Percentiles rank a stretch among this genome's conserved stretches.
phyloP scores from a whole-genome alignment of 2,797 vertebrate genomes.

The Petrocephalus schoutedeni region DNA sequence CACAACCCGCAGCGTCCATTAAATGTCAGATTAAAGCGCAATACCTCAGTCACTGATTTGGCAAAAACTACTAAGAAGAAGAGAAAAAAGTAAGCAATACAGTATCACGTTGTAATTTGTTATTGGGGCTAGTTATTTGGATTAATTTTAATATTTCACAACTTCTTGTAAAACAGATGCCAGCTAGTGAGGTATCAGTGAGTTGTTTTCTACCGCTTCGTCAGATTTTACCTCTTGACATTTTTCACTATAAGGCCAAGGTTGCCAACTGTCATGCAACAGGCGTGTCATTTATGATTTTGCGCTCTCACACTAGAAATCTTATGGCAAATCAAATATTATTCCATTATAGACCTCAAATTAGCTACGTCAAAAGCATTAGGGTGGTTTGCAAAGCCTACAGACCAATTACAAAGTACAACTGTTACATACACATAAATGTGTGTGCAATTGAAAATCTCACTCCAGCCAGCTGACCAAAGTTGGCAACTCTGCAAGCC shows the following conservation, averaged over 20 bases:
- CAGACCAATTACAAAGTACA: no score
- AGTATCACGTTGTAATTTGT: background rate
- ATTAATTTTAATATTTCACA: background rate
- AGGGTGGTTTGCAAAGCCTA: no score
- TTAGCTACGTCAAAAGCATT: no score
- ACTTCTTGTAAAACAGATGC: background rate
- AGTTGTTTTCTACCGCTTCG: background rate
- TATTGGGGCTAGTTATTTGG: background rate
- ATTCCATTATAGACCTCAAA: no score
- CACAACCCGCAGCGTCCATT: background rate
- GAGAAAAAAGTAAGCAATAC: background rate
- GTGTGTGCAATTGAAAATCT: no score
- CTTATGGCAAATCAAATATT: no score
- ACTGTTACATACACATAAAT: no score
- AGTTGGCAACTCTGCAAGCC: background rate
- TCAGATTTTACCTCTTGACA: background rate
- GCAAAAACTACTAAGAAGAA: background rate
- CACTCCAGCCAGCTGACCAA: no score
- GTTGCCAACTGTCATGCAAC: no score
- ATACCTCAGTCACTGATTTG: background rate
- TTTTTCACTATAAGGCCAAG: background rate
- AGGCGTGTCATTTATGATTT: no score
- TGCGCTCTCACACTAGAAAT: no score
- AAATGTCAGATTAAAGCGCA: background rate
- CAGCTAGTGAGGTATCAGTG: background rate